Percentiles rank a stretch among this genome's conserved stretches.
phyloP scores from a whole-genome alignment of 2,888 invertebrate genomes.

The Crioceris asparagi region DNA sequence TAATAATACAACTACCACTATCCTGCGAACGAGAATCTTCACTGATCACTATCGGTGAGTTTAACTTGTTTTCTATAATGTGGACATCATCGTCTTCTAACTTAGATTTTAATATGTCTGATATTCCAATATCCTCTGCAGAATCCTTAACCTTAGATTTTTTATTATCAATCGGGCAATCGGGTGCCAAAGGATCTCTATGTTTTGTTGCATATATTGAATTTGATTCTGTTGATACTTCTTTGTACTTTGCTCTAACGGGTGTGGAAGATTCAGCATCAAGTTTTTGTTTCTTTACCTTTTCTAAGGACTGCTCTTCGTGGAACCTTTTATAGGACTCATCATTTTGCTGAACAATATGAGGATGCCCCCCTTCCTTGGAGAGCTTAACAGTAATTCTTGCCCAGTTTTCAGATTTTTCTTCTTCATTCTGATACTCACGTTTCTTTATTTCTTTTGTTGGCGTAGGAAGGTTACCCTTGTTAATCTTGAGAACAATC shows the following conservation, averaged over 20 bases:
- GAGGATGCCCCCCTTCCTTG: conserved; percentile 36
- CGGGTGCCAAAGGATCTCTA: conserved; percentile 2
- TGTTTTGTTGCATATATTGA: conserved; percentile 8
- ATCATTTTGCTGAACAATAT: conserved; percentile 30
- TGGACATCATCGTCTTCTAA: conserved; percentile 18
- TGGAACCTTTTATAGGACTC: conserved; percentile 17
- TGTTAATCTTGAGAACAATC: conserved; percentile 56
- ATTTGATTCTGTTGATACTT: conserved; percentile 1
- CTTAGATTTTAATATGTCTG: conserved; percentile 1
- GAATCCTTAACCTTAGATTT: conserved; percentile 7
- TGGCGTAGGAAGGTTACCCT: conserved; percentile 36
- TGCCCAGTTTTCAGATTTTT: conserved; percentile 36
- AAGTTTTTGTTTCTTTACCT: conserved; percentile 18
- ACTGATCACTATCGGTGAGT: conserved; percentile 25
- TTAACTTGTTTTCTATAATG: conserved; percentile 19
- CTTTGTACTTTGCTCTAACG: conserved; percentile 9
- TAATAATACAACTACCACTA: conserved; percentile 19
- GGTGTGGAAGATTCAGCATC: conserved; percentile 9
- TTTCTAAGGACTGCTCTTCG: conserved; percentile 19
- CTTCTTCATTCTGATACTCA: conserved; percentile 25
- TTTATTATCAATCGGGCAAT: conserved; percentile 10
- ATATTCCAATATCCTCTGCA: no score
- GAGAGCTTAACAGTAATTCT: conserved; percentile 46
- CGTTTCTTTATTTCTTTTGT: conserved; percentile 26
- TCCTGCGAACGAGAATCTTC: conserved; percentile 26